Evolutionary conservation across 2,888 invertebrate genomes (phyloP).

Genomic region (Malacosoma neustria): DNA sequence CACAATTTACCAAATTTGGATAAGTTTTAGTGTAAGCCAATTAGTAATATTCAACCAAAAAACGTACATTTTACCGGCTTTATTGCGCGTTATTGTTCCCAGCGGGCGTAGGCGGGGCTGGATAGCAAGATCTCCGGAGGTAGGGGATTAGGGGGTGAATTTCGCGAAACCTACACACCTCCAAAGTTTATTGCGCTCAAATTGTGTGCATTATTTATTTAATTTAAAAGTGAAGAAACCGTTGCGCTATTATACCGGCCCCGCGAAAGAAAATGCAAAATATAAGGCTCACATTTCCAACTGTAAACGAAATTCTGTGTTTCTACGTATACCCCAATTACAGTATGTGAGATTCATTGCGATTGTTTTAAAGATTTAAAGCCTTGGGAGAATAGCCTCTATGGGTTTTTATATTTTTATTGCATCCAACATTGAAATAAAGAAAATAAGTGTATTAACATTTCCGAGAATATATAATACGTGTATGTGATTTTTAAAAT

Average conservation of each 20-base stretch:
- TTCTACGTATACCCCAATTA: constrained; percentile 3
- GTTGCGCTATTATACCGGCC: constrained; percentile 50
- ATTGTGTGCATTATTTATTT: constrained; percentile 73
- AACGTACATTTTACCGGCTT: neutral
- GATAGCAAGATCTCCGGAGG: neutral
- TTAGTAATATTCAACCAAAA: neutral
- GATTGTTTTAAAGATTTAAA: neutral
- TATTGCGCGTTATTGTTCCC: constrained; percentile 52
- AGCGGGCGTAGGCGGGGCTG: constrained; percentile 20
- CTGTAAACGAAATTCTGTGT: constrained; percentile 16
- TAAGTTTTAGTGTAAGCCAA: too few relatives aligned
- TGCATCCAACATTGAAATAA: too few relatives aligned
- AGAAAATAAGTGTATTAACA: too few relatives aligned
- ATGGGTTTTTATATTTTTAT: neutral
- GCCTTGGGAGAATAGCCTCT: neutral
- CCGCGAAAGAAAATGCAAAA: constrained; percentile 36
- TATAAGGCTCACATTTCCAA: constrained; percentile 15
- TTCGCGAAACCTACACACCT: constrained; percentile 45
- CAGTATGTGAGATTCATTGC: constrained; percentile 1
- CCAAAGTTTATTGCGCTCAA: constrained; percentile 68
- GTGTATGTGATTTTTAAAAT: too few relatives aligned
- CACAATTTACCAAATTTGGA: too few relatives aligned
- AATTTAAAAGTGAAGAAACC: constrained; percentile 72
- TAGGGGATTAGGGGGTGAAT: neutral
- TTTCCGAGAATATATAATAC: too few relatives aligned